Conservation (phyloP, 1,140 invertebrate genomes). For the Babylonia areolata region DNA sequence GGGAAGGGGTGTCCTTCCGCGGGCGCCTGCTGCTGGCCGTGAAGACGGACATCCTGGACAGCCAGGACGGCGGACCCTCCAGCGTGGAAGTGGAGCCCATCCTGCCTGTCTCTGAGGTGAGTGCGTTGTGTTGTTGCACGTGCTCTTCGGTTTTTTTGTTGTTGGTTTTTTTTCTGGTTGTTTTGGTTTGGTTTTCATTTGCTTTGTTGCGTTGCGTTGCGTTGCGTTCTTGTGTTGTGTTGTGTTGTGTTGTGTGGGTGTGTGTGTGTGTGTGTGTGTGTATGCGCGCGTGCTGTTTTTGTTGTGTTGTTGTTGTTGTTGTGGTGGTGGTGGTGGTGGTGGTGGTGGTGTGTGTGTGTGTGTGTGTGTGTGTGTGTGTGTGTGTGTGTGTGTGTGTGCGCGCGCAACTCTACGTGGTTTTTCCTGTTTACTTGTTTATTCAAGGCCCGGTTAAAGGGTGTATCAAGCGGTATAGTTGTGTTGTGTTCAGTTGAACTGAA, state of each 20-base stretch:
- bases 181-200: background rate
- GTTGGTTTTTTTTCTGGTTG: background rate
- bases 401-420: too few relatives aligned
- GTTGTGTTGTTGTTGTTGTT: too few relatives aligned
- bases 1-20: constrained; percentile 90
- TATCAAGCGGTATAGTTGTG: too few relatives aligned
- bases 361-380: background rate
- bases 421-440: background rate
- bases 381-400: background rate
- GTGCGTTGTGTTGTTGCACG: background rate
- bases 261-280: background rate
- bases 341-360: too few relatives aligned
- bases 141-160: too few relatives aligned
- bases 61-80: constrained; percentile 59
- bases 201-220: too few relatives aligned
- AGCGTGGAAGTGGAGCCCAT: constrained; percentile 67
- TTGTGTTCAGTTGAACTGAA: too few relatives aligned
- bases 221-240: too few relatives aligned
- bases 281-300: background rate
- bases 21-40: constrained; percentile 82
- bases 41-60: constrained; percentile 72
- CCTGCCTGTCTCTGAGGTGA: constrained; percentile 69
- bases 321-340: too few relatives aligned
- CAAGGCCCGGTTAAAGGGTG: too few relatives aligned
- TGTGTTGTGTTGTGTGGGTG: too few relatives aligned